These are phyloP conservation scores for Rhamphomyia laevipes DNA, from an alignment of 2,888 invertebrate species.

Conservation along the genomic window DNA sequence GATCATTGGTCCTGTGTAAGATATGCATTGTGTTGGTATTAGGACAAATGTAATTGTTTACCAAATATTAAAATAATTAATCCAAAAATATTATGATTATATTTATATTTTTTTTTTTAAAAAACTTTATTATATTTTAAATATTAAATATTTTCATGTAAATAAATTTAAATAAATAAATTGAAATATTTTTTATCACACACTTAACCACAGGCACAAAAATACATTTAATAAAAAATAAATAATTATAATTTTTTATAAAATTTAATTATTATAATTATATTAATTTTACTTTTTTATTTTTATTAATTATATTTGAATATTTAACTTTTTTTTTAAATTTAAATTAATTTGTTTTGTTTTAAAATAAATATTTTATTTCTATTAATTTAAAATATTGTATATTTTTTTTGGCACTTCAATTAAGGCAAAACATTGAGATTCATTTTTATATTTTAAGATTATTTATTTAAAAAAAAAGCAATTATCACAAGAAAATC, in stretches of 20 bases:
- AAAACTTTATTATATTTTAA: neutral
- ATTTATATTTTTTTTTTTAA: neutral
- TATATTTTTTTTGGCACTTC: neutral
- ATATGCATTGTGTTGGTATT: conserved; percentile 31
- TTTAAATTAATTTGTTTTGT: neutral
- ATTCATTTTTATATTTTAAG: no score
- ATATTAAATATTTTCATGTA: no score
- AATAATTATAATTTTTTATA: neutral
- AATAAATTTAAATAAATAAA: no score
- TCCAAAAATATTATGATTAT: neutral
- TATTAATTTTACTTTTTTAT: neutral
- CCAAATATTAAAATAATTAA: neutral
- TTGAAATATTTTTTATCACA: no score
- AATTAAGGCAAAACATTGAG: neutral
- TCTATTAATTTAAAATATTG: neutral
- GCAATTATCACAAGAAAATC: no score
- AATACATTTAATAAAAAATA: neutral
- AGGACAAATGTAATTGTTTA: no score
- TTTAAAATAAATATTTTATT: neutral
- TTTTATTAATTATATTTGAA: neutral
- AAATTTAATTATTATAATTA: neutral
- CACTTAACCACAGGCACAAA: neutral
- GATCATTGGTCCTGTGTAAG: conserved; percentile 36
- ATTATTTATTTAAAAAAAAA: no score
- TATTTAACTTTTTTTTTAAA: neutral